Base-by-base conservation (phyloP, 1,140 invertebrate genomes). In the Tribolium castaneum region DNA sequence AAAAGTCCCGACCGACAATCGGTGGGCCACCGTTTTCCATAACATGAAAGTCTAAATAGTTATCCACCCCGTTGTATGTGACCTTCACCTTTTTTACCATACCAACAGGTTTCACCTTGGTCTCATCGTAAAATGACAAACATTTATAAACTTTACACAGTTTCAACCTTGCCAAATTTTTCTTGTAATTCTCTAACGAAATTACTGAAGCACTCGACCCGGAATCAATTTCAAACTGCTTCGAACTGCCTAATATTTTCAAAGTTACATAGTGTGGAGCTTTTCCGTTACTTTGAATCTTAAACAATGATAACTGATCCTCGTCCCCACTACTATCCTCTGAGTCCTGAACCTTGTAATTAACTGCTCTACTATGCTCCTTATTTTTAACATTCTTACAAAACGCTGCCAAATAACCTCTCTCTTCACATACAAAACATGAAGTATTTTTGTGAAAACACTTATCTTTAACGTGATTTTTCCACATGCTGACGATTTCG, bases 401-500 rank as follows among this genome's bases (percentile, higher is more conserved):
- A 45, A 45, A 45, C n/a, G 39, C 39, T 45, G 39, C 39, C 39
- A 45, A 45, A n/a, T 45, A 3, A 45, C n/a, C 7, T 10, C 39
- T 45, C 9, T 45, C n/a, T 45, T 45, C 3, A 10, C 39, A n/a
- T 10, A 85, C 56, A 45, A 45, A 45, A 45, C 39, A 9, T 45
- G 9, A 5, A 45, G 9, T 45, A 10, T 45, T 45, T 45, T 45
- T 45, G 7, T 45, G 7, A 10, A 45, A 45, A 45, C 39, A 45
- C 39, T 45, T 45, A n/a, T 45, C 39, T 45, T 45, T 10, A 30
- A 30, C 3, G 39, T 9, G 39, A 45, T 45, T 45, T 45, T n/a
- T n/a, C 39, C n/a, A 45, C 39, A 45, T 3, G 39, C n/a, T 45
- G 39, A 3, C 25, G 25, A 30, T 30, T 4, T 4, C 25, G 25